Base-by-base conservation (phyloP, 2,113 vertebrate species). In the Vidua macroura region DNA sequence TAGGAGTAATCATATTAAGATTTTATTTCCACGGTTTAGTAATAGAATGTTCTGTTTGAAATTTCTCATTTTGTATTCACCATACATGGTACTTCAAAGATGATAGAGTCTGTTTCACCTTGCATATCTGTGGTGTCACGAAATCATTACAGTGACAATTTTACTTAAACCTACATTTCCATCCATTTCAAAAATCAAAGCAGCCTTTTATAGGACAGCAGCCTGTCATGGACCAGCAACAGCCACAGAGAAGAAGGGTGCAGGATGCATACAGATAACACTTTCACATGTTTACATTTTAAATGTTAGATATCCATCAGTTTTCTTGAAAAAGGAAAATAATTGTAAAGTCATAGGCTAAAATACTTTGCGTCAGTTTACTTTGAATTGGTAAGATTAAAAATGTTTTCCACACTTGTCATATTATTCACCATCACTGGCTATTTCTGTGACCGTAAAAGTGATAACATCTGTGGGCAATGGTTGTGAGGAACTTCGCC, bases 401-500 rank as follows among this genome's bases (percentile, higher is more conserved):
- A 83, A 86, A 74, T 74, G 2, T 58, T 28, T 80, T 92, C 43
- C 7, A 6, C 69, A 30, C 49, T 27, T 66, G 4, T 62, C 4
- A 1, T 59, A 30, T 73, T 86, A 20, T 83, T 86, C n/a, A 86
- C 18, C 16, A 59, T 51, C 39, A 16, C 22, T 68, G 56, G 12
- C 41, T 86, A 12, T 88, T 73, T 73, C 14, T 86, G 22, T 69
- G 30, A 33, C 30, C 1, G 3, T 66, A 53, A 17, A 67, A 72
- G 15, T 33, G 28, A 3, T 52, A 43, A 11, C 14, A 19, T n/a
- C 44, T 23, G 4, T 56, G 35, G 23, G 20, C n/a, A 63, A 0
- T 30, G 24, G 17, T 27, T 80, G 14, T 48, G 39, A 92, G 43
- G 21, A 81, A 8, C 13, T 74, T 80, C 0, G 1, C 0, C 0